Base-by-base conservation (phyloP, 2,113 vertebrate genomes). In the Spea bombifrons region DNA sequence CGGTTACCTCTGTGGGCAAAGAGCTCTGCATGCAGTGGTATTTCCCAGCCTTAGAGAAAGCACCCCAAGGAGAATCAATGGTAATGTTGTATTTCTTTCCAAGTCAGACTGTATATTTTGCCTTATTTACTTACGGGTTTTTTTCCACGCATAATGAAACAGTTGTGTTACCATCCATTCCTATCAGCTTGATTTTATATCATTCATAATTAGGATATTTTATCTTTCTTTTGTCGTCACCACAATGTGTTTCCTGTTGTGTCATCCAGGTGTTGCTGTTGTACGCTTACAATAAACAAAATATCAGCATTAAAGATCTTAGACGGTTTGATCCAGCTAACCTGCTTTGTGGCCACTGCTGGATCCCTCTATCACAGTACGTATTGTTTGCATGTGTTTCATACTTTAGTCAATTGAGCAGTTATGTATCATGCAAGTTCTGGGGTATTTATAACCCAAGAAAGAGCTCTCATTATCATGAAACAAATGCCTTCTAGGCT, bases 21-120 rank as follows among this genome's bases (percentile, higher is more conserved):
- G 90, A 92, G 74, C 89, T 94, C 46, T 91, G 88, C 63, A 86
- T 94, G 81, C 93, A 94, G 17, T 94, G 93, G 92, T 90, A 91
- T 53, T 82, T 86, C 46, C 92, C 93, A 84, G 83, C 90, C 13
- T 72, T 91, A 81, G 88, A 83, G 82, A 85, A 71, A 71, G 82
- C 83, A 44, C 82, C 73, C 0, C 10, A 86, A 7, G 49, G 10
- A 45, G 88, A 92, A 75, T 83, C 87, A 48, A 88, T 89, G 92
- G 92, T 93, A 91, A 47, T 76, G 64, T 68, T 78, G 16, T 13
- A 7, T 69, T 66, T 45, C 9, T 16, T 64, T 30, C 5, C 61
- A 0, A 17, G 4, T 9, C 15, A 13, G 55, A 53, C 6, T 53
- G 50, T 53, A 53, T 53, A 53, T 53, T 53, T 53, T 53, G 7